phyloP scores from a whole-genome alignment of 1,140 invertebrate species.

The Dreissena rostriformis region DNA sequence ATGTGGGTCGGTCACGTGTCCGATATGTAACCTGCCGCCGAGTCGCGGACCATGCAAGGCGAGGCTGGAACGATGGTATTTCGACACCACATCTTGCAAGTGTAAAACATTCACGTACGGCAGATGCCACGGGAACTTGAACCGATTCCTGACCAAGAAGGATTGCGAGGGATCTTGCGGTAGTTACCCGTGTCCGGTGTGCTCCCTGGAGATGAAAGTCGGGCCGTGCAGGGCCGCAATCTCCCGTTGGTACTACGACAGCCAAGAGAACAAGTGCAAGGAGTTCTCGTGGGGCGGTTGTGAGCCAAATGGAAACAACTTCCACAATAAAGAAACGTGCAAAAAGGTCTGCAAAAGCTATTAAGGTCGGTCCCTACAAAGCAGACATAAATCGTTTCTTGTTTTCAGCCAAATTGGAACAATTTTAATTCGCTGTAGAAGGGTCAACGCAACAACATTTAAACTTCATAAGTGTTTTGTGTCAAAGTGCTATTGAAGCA shows the following conservation, averaged over 20 bases:
- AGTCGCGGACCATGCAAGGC: conserved; percentile 72
- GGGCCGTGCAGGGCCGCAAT: conserved; percentile 85
- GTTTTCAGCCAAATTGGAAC: too few relatives aligned
- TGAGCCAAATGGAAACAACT: conserved; percentile 79
- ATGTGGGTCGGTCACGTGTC: conserved; percentile 52
- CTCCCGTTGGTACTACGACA: conserved; percentile 85
- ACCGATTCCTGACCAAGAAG: conserved; percentile 21
- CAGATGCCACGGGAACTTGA: conserved; percentile 22
- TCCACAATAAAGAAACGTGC: conserved; percentile 64
- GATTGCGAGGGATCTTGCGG: conserved; percentile 51
- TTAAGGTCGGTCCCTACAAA: too few relatives aligned
- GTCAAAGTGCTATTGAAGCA: too few relatives aligned
- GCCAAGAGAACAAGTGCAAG: conserved; percentile 59
- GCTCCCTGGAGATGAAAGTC: conserved; percentile 72
- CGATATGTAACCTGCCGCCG: conserved; percentile 48
- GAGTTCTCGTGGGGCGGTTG: conserved; percentile 80
- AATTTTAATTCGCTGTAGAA: too few relatives aligned
- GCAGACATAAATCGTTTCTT: too few relatives aligned
- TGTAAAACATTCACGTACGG: conserved; percentile 67
- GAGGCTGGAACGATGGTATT: conserved; percentile 75
- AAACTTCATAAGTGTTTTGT: too few relatives aligned
- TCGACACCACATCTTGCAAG: conserved; percentile 73
- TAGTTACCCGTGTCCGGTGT: conserved; percentile 22
- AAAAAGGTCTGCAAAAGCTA: conserved; percentile 18
- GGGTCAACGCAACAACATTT: too few relatives aligned